Conservation (phyloP, 2,113 vertebrate genomes). For the Grantiella picta region DNA sequence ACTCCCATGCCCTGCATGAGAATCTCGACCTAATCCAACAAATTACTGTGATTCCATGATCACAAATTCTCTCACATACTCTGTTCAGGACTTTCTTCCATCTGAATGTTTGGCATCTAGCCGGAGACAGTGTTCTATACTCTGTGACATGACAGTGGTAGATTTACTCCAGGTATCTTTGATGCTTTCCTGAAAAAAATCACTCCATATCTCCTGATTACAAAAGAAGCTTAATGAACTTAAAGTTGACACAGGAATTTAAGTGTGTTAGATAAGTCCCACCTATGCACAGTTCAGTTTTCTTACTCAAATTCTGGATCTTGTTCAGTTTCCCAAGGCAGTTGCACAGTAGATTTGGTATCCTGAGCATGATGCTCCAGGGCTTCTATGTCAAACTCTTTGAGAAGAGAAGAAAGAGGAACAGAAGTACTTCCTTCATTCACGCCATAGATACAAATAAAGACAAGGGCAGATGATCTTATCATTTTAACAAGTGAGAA, state of each 20-base stretch:
- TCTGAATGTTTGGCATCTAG: not conserved
- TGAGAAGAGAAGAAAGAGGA: constrained; percentile 17
- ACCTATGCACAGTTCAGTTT: not conserved
- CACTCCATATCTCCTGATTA: not conserved
- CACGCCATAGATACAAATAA: not conserved
- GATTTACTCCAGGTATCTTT: not conserved
- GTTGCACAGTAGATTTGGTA: not conserved
- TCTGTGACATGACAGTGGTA: not conserved
- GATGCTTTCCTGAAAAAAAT: not conserved
- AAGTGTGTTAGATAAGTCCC: not conserved
- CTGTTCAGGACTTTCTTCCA: not conserved
- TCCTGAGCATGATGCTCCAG: not conserved
- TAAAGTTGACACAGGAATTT: not conserved
- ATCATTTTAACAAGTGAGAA: constrained; percentile 24
- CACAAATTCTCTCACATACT: not conserved
- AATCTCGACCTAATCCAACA: not conserved
- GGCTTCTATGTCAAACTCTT: not conserved
- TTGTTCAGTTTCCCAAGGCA: not conserved
- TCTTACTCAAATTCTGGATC: not conserved
- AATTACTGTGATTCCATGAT: not conserved
- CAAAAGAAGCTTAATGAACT: not conserved
- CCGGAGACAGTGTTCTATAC: not conserved
- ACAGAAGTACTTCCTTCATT: constrained; percentile 1
- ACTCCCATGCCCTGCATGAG: accelerated
- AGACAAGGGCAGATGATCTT: constrained; percentile 20